Base-by-base conservation (phyloP, 2,113 vertebrate genomes). In the Cyprinus carpio region DNA sequence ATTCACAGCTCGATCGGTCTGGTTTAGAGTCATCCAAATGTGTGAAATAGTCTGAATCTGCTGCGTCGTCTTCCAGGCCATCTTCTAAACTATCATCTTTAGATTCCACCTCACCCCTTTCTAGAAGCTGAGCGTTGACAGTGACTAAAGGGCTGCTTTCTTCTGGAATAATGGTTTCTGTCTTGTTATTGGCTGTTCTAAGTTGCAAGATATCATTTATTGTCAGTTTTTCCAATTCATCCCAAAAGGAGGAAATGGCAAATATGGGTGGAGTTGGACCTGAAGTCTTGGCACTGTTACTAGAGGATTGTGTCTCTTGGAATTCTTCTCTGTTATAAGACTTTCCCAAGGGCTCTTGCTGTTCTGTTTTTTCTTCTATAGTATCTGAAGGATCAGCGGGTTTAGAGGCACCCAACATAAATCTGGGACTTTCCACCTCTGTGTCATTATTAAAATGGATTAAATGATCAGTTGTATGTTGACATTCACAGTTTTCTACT, bases 201-300 rank as follows among this genome's bases (percentile, higher is more conserved):
- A 95, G 89, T 65, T 93, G 91, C 78, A 95, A 90, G 85, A 95
- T 93, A 71, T 95, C 93, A 75, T 94, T 93, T 82, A 95, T 95
- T 0, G 95, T 95, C 54, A 94, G 40, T 87, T 94, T 95, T 90
- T 95, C 94, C 94, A 95, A 94, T 89, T 95, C 93, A 34, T 95
- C 91, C 95, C 95, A 95, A 83, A 95, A 95, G 11, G 91, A 87
- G 40, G 94, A 95, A 81, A 95, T 94, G 25, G 93, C 93, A 15
- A 89, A 95, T 64, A 95, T 90, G 0, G 92, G 91, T 23, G 49
- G 91, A 82, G 82, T 25, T 64, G 89, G 75, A n/a, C 90, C 89
- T 69, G 78, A 69, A 2, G 29, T 43, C 62, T 37, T 69, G 18
- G 18, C 27, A 40, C 58, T 80, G 64, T 58, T 15, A 23, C 31